Evolutionary conservation across 2,888 invertebrate species (phyloP), one percentile per base, ranked within the genome.

Genomic region (Zonitis immaculata): DNA sequence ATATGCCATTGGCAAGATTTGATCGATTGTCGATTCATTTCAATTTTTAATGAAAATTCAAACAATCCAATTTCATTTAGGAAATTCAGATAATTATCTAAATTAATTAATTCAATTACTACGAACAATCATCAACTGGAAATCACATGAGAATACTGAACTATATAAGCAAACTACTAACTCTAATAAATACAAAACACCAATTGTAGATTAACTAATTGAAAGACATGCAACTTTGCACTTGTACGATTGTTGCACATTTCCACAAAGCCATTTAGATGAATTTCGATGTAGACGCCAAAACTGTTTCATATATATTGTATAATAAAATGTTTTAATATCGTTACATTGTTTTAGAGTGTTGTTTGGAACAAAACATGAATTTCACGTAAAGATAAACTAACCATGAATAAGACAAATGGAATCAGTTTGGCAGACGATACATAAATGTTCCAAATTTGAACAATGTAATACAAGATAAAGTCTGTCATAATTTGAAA

Each of bases 121-220:
- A n/a, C n/a, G n/a, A n/a, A n/a, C n/a, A n/a, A n/a, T n/a, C n/a
- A n/a, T n/a, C n/a, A n/a, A n/a, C n/a, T n/a, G 62, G 65, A 67
- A 72, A 68, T 67, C 66, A 67, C 67, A 58, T 50, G 66, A 67
- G 66, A 66, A 67, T 67, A 58, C 48, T 46, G 2, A 44, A 27
- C 26, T 8, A 32, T 14, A n/a, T n/a, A n/a, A 14, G 32, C 6
- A 6, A 32, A 14, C 14, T 25, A 3, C 30, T n/a, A 7, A 32
- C 32, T 14, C 6, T 32, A 25, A 6, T 44, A 53, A 39, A 57
- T 56, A 57, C 46, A 49, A 54, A 55, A 61, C 25, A 25, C 25
- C n/a, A 44, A 25, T 26, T 25, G 14, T 44, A 44, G 27, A 44
- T 44, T 44, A 44, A 44, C n/a, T n/a, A n/a, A n/a, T n/a, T n/a